Percentiles rank a stretch among this genome's conserved stretches.
These are phyloP conservation scores for Herpetotheres cachinnans DNA, from an alignment of 2,113 vertebrate genomes.

Conservation along the genomic window DNA sequence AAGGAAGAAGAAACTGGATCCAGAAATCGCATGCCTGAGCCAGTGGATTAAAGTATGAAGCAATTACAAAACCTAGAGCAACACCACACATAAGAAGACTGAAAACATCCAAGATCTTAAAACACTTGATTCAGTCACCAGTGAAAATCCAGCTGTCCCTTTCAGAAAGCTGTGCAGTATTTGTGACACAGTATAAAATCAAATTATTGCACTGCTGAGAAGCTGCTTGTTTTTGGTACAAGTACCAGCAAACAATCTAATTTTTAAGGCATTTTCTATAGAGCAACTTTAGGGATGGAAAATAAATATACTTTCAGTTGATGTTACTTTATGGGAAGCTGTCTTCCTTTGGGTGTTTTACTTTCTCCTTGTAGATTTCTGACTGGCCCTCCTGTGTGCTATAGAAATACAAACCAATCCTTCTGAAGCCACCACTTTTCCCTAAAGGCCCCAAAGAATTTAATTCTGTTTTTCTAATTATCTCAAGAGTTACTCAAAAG, in stretches of 20 bases:
- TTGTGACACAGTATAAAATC: neutral
- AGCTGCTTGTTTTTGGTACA: neutral
- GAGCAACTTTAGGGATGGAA: neutral
- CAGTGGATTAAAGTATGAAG: neutral
- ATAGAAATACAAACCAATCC: neutral
- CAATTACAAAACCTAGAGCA: neutral
- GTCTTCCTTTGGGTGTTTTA: neutral
- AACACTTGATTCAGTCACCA: neutral
- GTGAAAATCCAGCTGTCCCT: neutral
- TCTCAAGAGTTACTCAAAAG: neutral
- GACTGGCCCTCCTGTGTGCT: neutral
- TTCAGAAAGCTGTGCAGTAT: neutral
- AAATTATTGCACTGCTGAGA: neutral
- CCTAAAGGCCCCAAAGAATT: neutral
- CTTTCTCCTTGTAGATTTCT: neutral
- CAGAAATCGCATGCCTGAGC: neutral
- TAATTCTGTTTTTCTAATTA: conserved; percentile 4
- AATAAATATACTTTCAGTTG: neutral
- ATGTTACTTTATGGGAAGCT: neutral
- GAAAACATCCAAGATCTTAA: neutral
- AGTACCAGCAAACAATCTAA: neutral
- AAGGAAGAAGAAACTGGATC: neutral
- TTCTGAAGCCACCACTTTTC: neutral
- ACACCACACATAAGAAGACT: neutral
- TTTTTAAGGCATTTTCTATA: neutral